Evolutionary conservation across 2,888 invertebrate species (phyloP).

Genomic region (Netelia virgata): DNA sequence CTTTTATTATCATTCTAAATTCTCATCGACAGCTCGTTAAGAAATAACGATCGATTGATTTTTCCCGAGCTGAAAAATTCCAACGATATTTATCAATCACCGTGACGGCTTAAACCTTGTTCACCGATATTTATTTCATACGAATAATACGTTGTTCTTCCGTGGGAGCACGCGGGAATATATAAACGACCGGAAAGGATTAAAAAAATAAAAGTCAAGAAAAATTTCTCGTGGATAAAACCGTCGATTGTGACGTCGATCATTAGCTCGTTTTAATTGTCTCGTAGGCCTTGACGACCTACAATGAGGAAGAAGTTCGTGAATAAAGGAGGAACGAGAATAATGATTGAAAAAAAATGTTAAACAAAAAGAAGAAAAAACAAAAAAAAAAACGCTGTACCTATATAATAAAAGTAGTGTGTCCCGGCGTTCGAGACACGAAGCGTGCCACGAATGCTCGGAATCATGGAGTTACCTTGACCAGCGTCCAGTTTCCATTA

Average conservation of each 20-base stretch:
- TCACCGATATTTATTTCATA: constrained; percentile 13
- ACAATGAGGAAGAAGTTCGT: background rate
- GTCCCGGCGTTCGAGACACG: background rate
- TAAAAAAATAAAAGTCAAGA: constrained; percentile 53
- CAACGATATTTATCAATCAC: background rate
- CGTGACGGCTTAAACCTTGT: constrained; percentile 8
- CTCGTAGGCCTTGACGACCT: constrained; percentile 37
- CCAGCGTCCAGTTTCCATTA: constrained; percentile 54
- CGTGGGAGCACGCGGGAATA: background rate
- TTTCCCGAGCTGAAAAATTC: background rate
- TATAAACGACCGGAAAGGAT: constrained; percentile 61
- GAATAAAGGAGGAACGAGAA: background rate
- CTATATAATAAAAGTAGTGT: constrained; percentile 20
- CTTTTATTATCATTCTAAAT: constrained; percentile 18
- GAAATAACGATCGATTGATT: constrained; percentile 22
- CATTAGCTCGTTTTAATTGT: constrained; percentile 44
- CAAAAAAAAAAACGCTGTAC: no score
- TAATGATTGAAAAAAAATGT: background rate
- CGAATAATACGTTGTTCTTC: background rate
- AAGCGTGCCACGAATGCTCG: constrained; percentile 29
- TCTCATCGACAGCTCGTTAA: constrained; percentile 19
- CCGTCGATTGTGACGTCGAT: constrained; percentile 51
- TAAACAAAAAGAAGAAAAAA: background rate
- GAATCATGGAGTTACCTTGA: constrained; percentile 34
- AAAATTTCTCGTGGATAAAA: constrained; percentile 66